These are phyloP conservation scores for Drosophila gunungcola DNA, from an alignment of 1,140 invertebrate genomes.

Conservation along the genomic window DNA sequence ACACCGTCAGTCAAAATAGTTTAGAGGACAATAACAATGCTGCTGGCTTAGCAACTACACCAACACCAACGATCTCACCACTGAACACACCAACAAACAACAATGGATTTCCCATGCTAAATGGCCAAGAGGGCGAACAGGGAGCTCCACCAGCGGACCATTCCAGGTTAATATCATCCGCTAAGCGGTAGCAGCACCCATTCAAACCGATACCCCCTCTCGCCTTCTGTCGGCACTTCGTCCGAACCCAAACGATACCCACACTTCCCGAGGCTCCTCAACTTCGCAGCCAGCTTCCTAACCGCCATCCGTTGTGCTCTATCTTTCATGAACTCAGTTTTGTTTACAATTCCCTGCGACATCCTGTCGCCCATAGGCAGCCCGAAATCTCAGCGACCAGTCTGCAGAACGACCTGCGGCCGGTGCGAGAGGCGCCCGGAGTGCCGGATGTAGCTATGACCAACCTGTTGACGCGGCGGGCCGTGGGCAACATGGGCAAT, in stretches of 20 bases:
- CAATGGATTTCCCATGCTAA: conserved; percentile 10
- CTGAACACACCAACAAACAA: conserved; percentile 16
- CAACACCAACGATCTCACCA: conserved; percentile 16
- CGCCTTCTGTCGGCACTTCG: conserved; percentile 16
- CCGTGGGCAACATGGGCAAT: conserved; percentile 48
- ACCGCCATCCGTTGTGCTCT: conserved; percentile 28
- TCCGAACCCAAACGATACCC: conserved; percentile 7
- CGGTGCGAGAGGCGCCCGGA: conserved; percentile 54
- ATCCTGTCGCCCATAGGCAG: conserved; percentile 46
- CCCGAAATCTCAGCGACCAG: conserved; percentile 62
- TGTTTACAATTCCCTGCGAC: conserved; percentile 80
- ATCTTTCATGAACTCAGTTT: conserved; percentile 64
- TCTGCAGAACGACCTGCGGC: conserved; percentile 70
- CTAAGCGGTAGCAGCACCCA: conserved; percentile 11
- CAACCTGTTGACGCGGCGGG: conserved; percentile 45
- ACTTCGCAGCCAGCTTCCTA: conserved; percentile 2
- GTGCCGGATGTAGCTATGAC: conserved; percentile 34
- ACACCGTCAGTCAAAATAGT: conserved; percentile 59
- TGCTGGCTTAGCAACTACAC: conserved; percentile 20
- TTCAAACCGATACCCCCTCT: conserved; percentile 1
- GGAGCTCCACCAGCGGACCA: conserved; percentile 35
- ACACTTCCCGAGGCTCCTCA: not conserved
- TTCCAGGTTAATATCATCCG: conserved; percentile 67
- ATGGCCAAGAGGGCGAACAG: conserved; percentile 8
- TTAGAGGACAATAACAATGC: conserved; percentile 67